phyloP scores from a whole-genome alignment of 2,113 vertebrate species.

The Nibea coibor region DNA sequence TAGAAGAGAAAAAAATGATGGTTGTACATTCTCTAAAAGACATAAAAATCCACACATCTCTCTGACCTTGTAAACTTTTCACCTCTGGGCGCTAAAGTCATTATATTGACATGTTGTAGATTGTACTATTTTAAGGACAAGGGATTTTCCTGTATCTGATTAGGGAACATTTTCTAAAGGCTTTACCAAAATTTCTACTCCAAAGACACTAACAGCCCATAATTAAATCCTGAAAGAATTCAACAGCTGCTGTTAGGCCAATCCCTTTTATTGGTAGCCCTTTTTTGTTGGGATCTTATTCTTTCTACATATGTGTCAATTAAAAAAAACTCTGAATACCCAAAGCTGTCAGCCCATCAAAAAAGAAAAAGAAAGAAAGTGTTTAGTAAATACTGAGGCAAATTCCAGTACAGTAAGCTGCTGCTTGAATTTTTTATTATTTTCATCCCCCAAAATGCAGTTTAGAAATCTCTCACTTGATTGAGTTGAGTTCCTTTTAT shows the following conservation, averaged over 20 bases:
- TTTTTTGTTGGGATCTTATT: not conserved
- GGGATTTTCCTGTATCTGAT: not conserved
- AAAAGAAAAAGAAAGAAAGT: constrained; percentile 24
- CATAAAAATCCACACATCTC: constrained; percentile 3
- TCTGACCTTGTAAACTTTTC: constrained; percentile 14
- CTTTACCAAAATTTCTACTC: constrained; percentile 12
- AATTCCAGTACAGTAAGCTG: constrained; percentile 10
- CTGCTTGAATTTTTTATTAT: constrained; percentile 32
- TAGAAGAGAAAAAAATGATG: not conserved
- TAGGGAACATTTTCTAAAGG: constrained; percentile 7
- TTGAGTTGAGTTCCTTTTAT: not conserved
- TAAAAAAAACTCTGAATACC: constrained; percentile 41
- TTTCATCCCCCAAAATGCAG: constrained; percentile 22
- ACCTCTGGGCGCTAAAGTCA: constrained; percentile 5
- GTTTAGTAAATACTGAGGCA: constrained; percentile 26
- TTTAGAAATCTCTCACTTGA: constrained; percentile 16
- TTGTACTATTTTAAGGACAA: not conserved
- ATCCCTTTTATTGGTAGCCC: constrained; percentile 8
- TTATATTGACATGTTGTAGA: constrained; percentile 14
- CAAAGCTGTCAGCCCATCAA: constrained; percentile 3
- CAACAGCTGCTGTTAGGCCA: not conserved
- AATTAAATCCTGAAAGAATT: constrained; percentile 30
- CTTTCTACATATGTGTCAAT: constrained; percentile 19
- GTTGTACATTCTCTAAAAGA: constrained; percentile 14
- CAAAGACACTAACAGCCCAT: constrained; percentile 15